phyloP scores from a whole-genome alignment of 2,888 invertebrate genomes.

The Papilio demoleus region DNA sequence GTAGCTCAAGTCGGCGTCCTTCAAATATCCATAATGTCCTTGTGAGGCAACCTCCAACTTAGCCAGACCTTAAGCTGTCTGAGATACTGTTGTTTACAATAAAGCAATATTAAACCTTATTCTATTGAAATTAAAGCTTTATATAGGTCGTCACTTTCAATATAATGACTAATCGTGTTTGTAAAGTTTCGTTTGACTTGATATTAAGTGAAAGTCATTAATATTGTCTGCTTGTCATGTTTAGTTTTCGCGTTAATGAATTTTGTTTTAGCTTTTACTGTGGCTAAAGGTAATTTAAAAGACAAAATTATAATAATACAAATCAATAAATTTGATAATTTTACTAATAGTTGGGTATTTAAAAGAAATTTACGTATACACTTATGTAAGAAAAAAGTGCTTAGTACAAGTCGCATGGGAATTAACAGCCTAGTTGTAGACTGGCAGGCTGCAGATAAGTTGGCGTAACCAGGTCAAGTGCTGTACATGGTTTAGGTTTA shows the following conservation, averaged over 20 bases:
- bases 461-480: slow-evolving; percentile 5
- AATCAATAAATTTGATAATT: no score
- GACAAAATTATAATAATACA: no score
- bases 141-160: background rate
- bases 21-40: slow-evolving; percentile 5
- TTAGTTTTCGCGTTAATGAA: background rate
- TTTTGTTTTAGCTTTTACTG: background rate
- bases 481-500: background rate
- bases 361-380: background rate
- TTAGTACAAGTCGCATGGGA: background rate
- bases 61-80: background rate
- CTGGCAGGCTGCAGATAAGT: background rate
- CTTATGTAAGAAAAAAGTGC: background rate
- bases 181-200: slow-evolving; percentile 19
- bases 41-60: slow-evolving; percentile 3
- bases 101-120: slow-evolving; percentile 9
- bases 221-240: background rate
- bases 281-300: no score
- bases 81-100: background rate
- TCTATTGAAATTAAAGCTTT: background rate
- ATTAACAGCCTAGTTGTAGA: slow-evolving; percentile 9
- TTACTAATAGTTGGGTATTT: no score
- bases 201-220: slow-evolving; percentile 7
- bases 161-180: slow-evolving; percentile 20
- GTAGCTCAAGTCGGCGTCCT: slow-evolving; percentile 17